These are phyloP conservation scores for Plebejus melissa DNA, from an alignment of 2,888 invertebrate genomes.

Conservation along the genomic window DNA sequence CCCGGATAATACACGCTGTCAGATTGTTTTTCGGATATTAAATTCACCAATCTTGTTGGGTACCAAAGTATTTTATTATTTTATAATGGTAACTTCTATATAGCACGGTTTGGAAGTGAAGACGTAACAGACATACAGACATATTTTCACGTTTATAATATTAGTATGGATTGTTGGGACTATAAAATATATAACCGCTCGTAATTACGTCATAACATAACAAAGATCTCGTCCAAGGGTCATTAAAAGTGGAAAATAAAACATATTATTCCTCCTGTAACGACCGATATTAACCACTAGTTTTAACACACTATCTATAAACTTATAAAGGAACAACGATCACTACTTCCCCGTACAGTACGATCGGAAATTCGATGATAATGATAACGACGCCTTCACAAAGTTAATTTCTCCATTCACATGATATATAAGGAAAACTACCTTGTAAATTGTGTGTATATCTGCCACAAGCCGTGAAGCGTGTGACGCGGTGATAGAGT, in stretches of 20 bases:
- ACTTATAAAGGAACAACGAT: background rate
- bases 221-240: background rate
- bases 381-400: background rate
- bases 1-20: background rate
- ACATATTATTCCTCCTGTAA: too few species aligned
- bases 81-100: too few species aligned
- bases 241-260: too few species aligned
- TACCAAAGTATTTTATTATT: background rate
- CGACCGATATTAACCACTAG: background rate
- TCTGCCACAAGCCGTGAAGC: constrained; percentile 24
- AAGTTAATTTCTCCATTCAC: background rate
- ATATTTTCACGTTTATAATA: too few species aligned
- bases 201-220: too few species aligned
- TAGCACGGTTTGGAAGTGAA: too few species aligned
- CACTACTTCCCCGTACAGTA: background rate
- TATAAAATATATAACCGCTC: too few species aligned
- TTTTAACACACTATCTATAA: background rate
- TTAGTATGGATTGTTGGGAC: too few species aligned
- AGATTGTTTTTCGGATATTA: background rate
- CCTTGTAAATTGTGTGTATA: constrained; percentile 8
- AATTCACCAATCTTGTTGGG: background rate
- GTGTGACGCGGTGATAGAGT: constrained; percentile 24
- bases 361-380: background rate
- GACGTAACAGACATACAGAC: too few species aligned
- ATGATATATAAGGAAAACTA: constrained; percentile 17